phyloP scores from a whole-genome alignment of 2,888 invertebrate genomes.

The Chrysodeixis includens region DNA sequence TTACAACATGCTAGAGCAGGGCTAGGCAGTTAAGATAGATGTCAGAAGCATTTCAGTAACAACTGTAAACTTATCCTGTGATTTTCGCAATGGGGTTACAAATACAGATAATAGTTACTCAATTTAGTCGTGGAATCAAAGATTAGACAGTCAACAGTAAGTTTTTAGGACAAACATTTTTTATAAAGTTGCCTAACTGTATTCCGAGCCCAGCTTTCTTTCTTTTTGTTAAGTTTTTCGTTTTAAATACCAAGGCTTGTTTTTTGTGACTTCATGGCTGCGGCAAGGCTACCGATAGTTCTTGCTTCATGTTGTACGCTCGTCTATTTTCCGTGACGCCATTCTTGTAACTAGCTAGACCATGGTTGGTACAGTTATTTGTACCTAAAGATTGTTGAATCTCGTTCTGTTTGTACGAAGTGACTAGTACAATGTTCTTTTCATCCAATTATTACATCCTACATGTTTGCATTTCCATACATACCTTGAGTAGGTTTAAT shows the following conservation, averaged over 20 bases:
- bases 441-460: too few species aligned
- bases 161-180: conserved; percentile 38
- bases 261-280: conserved; percentile 50
- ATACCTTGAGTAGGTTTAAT: too few species aligned
- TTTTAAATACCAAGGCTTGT: conserved; percentile 42
- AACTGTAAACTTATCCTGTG: not conserved
- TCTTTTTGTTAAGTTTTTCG: conserved; percentile 39
- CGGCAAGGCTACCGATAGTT: conserved; percentile 37
- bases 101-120: too few species aligned
- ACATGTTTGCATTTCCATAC: too few species aligned
- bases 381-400: not conserved
- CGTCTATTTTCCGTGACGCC: not conserved
- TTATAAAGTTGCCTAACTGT: conserved; percentile 37
- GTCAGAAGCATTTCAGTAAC: not conserved
- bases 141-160: conserved; percentile 12
- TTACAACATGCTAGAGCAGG: too few species aligned
- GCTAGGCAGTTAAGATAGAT: not conserved
- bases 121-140: not conserved
- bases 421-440: too few species aligned
- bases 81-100: too few species aligned
- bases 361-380: not conserved
- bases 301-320: conserved; percentile 23
- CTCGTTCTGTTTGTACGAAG: too few species aligned
- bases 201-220: conserved; percentile 38
- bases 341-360: conserved; percentile 10